phyloP scores from a whole-genome alignment of 2,113 vertebrate species.

The Fukomys damarensis region DNA sequence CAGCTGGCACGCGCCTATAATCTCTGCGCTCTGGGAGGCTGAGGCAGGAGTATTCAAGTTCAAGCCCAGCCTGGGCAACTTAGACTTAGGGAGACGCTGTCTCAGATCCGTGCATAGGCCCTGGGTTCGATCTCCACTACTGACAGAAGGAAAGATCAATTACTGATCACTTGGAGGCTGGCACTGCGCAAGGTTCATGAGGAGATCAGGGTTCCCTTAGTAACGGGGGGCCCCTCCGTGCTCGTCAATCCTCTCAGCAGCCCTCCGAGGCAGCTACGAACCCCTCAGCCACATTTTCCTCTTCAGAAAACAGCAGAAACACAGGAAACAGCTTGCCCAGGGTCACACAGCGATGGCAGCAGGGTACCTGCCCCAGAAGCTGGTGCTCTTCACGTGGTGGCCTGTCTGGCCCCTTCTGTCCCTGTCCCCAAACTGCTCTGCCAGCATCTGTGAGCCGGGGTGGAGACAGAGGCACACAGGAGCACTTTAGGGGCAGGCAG shows the following conservation, averaged over 20 bases:
- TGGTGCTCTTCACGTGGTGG: too few species aligned
- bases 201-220: fast-evolving
- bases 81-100: not conserved
- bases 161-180: not conserved
- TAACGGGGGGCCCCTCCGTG: not conserved
- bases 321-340: not conserved
- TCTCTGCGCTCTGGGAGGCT: too few species aligned
- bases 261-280: not conserved
- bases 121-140: too few species aligned
- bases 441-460: not conserved
- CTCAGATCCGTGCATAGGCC: not conserved
- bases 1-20: too few species aligned
- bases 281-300: not conserved
- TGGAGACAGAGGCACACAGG: too few species aligned
- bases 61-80: not conserved
- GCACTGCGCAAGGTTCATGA: not conserved
- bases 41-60: not conserved
- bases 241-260: not conserved
- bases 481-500: not conserved
- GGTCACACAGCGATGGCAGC: not conserved
- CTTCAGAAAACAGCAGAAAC: not conserved
- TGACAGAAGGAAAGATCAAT: not conserved
- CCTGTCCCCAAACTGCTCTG: too few species aligned
- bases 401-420: too few species aligned
- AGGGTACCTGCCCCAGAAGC: too few species aligned